Evolutionary conservation across 2,797 vertebrate species (phyloP), one percentile per base, ranked within the genome.

Genomic region (Salarias fasciatus): DNA sequence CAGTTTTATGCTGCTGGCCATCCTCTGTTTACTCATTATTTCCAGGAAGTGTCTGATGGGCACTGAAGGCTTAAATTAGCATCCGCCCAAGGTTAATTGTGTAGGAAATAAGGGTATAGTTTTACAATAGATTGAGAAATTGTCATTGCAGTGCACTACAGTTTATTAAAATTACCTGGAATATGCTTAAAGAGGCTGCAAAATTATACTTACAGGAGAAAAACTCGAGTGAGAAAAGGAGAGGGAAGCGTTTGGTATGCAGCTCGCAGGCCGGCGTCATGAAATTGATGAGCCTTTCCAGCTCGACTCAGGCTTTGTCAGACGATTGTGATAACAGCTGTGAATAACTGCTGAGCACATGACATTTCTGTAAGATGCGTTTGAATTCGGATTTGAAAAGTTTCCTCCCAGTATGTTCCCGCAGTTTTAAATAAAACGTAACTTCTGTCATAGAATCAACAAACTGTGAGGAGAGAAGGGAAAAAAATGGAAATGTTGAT

Each of bases 51-150:
- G 64, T 74, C 49, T 55, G 58, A 63, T 79, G 70, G 65, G 43
- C 58, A 79, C 53, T 63, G 72, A 60, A 66, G 59, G 62, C 69
- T 67, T 84, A 83, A 78, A 84, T 86, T 79, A 76, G 71, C 62
- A 65, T 79, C 73, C 83, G 66, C 68, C 69, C 49, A 73, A 69
- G 76, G 85, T 87, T 87, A 83, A 87, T 87, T 83, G 63, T 70
- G 72, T 77, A 63, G 68, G 70, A 84, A 80, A 79, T 74, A 79
- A 69, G 66, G 49, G 51, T 46, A 42, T 63, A 56, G 49, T 44
- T 49, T 63, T 41, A 43, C 43, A 36, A 58, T 13, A 42, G 30
- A 24, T 50, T 38, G 43, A 42, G 49, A 71, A 67, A 77, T 70
- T 60, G 57, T 71, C 58, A 53, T 52, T 49, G 24, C 52, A 44